Base-by-base conservation (phyloP, 2,113 vertebrate species). In the Gasterosteus aculeatus region DNA sequence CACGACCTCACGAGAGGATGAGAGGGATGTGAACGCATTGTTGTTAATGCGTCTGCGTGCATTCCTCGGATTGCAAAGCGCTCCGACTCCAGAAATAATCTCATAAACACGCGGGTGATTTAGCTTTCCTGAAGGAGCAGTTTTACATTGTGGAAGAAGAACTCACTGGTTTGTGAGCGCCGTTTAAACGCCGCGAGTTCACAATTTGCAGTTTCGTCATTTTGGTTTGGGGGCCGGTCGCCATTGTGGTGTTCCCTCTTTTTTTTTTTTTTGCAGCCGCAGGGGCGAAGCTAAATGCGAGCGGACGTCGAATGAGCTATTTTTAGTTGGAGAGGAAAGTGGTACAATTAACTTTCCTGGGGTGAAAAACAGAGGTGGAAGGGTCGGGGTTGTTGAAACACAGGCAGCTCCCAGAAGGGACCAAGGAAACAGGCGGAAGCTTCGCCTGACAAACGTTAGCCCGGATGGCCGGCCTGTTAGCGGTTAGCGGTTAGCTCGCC, bases 1-100 rank as follows among this genome's bases (percentile, higher is more conserved):
- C 80, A 72, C 69, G 18, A 75, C 69, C 75, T 80, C 22, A 5
- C 61, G 64, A 53, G 31, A 58, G 66, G 59, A 69, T 5, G 60
- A 71, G 14, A 16, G 4, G 18, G 63, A 56, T 35, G 14, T 29
- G 0, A 39, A 38, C 10, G 5, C 7, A 2, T 14, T 19, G 31
- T 22, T 33, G 1, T 60, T 26, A 22, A 26, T 16, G 0, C 9
- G 46, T 59, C 29, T 16, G 2, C 18, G 10, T 11, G 62, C 62
- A 11, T 47, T 46, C 15, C 62, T 46, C 42, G 3, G 10, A 33
- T 12, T 64, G 15, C 19, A 46, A 31, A 14, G 42, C 5, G 41
- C 16, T 12, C 6, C 12, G 31, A 9, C n/a, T n/a, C 46, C 29
- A 38, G 22, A 18, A 41, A 29, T 41, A 38, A 54, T 29, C 35